Evolutionary conservation across 2,113 vertebrate species (phyloP).

Genomic region (Oreochromis tanganicae): DNA sequence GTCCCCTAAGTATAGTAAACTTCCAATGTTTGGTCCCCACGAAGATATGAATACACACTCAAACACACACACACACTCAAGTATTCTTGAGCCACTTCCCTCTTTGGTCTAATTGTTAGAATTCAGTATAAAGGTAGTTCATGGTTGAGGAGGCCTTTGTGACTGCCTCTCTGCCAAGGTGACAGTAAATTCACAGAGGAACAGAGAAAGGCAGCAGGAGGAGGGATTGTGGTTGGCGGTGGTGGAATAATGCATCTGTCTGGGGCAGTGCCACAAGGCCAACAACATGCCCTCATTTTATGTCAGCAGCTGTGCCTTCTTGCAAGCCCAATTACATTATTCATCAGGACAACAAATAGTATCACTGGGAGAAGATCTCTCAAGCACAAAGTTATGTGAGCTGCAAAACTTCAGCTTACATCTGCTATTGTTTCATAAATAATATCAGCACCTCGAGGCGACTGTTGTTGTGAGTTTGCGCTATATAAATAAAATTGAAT

Average conservation of each 20-base stretch:
- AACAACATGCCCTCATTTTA: slow-evolving; percentile 16
- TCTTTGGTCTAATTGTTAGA: not conserved
- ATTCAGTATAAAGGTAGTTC: not conserved
- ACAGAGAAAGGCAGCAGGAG: not conserved
- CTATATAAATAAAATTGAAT: not conserved
- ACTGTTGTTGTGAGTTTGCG: not conserved
- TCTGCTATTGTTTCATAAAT: slow-evolving; percentile 45
- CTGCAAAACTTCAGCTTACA: not conserved
- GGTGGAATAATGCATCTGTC: not conserved
- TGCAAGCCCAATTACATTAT: slow-evolving; percentile 27
- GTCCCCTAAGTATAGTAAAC: not conserved
- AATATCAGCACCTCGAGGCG: not conserved
- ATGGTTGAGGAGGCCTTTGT: slow-evolving; percentile 7
- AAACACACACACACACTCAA: not conserved
- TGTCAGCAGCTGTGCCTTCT: slow-evolving; percentile 9
- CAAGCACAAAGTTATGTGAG: not conserved
- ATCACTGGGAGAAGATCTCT: not conserved
- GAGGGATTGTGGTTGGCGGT: not conserved
- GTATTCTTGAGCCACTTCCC: not conserved
- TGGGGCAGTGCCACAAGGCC: slow-evolving; percentile 11
- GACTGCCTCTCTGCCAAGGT: slow-evolving; percentile 16
- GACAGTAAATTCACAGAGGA: slow-evolving; percentile 3
- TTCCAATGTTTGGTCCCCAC: not conserved
- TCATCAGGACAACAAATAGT: slow-evolving; percentile 10
- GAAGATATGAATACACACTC: not conserved